These are phyloP conservation scores for Hyperoodon ampullatus DNA, from an alignment of 2,113 vertebrate genomes.

Conservation along the genomic window DNA sequence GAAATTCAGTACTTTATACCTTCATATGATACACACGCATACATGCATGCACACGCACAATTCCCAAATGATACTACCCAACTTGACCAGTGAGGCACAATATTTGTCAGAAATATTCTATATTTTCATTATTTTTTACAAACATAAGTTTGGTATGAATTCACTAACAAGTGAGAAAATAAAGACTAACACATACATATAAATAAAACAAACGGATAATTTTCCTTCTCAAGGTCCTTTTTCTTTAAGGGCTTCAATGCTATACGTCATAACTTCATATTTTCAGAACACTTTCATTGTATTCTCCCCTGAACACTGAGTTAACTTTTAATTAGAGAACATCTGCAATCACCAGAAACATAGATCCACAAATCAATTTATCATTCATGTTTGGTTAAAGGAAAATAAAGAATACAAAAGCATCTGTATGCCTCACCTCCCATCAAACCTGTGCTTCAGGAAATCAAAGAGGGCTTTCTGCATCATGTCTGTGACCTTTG, in stretches of 20 bases:
- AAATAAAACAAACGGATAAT: constrained; percentile 23
- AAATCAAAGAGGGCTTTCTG: constrained; percentile 99
- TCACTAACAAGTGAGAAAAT: constrained; percentile 42
- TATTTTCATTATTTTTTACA: constrained; percentile 39
- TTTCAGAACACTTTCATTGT: constrained; percentile 8
- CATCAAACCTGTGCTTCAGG: constrained; percentile 99
- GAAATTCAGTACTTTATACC: neutral
- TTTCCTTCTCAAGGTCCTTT: constrained; percentile 27
- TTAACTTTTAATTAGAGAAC: constrained; percentile 43
- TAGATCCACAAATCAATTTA: constrained; percentile 46
- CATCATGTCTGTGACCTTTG: constrained; percentile 99
- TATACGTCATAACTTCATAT: neutral
- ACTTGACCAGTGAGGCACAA: neutral
- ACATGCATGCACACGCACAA: neutral
- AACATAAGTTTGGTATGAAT: constrained; percentile 3
- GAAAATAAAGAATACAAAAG: constrained; percentile 75
- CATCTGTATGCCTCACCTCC: constrained; percentile 92
- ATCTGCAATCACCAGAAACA: neutral
- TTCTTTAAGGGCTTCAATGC: neutral
- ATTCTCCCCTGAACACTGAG: neutral
- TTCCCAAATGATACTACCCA: neutral
- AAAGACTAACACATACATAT: constrained; percentile 45
- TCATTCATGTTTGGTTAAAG: constrained; percentile 44
- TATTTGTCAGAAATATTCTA: constrained; percentile 1
- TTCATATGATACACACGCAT: neutral